These are phyloP conservation scores for Tinea pellionella DNA, from an alignment of 2,888 invertebrate species.

Conservation along the genomic window DNA sequence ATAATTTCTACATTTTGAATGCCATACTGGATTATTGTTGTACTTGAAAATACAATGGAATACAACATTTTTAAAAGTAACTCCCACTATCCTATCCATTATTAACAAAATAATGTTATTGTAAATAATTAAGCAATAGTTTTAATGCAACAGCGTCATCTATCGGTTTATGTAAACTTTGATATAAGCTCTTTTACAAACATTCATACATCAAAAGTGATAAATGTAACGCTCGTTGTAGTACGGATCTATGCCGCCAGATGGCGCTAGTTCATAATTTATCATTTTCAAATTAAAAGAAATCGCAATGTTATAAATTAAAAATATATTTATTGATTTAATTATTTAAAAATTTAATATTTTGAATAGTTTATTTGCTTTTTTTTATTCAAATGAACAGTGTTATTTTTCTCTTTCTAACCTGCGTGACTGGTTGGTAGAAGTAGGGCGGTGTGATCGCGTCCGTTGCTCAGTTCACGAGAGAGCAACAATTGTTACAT, in stretches of 20 bases:
- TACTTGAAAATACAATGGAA: too few relatives aligned
- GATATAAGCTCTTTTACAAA: too few relatives aligned
- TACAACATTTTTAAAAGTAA: too few relatives aligned
- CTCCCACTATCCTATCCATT: too few relatives aligned
- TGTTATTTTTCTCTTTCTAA: constrained; percentile 36
- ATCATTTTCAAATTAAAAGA: neutral
- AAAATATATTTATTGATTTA: neutral
- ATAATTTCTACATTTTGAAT: too few relatives aligned
- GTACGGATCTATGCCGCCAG: constrained; percentile 3
- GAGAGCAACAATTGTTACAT: neutral
- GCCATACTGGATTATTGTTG: too few relatives aligned
- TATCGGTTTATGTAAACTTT: neutral
- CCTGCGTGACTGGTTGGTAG: constrained; percentile 41
- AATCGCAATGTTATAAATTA: neutral
- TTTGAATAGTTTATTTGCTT: neutral
- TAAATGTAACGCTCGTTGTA: neutral
- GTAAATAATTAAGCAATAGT: too few relatives aligned
- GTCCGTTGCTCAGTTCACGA: neutral
- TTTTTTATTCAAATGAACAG: neutral
- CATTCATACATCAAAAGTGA: too few relatives aligned
- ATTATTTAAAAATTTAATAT: neutral
- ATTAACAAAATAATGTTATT: too few relatives aligned
- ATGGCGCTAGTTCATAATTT: neutral
- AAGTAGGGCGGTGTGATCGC: constrained; percentile 49
- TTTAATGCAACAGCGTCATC: neutral